Conservation (phyloP, 1,140 invertebrate genomes). For the Macrobrachium nipponense region DNA sequence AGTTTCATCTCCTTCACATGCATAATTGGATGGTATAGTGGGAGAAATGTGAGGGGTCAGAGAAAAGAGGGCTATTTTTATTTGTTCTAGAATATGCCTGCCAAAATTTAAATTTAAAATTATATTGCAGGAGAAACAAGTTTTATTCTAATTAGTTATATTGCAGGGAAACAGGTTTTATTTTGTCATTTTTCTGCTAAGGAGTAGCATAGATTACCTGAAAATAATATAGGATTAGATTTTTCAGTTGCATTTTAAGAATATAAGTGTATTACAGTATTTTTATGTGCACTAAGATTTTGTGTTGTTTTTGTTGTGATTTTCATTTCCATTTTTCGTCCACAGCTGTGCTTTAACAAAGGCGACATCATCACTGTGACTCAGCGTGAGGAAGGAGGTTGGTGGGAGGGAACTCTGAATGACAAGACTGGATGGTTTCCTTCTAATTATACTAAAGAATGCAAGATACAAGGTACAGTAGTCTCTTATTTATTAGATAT, state of each 20-base stretch:
- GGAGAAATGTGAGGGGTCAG: no score
- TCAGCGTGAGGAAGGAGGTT: slow-evolving; percentile 95
- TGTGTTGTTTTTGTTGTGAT: background rate
- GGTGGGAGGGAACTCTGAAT: slow-evolving; percentile 92
- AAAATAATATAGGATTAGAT: background rate
- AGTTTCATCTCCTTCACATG: no score
- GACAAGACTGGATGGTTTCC: slow-evolving; percentile 97
- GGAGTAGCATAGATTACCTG: no score
- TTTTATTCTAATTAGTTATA: no score
- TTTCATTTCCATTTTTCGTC: slow-evolving; percentile 63
- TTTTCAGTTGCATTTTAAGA: background rate
- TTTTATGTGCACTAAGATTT: no score
- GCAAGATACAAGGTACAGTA: slow-evolving; percentile 73
- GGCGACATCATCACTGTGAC: slow-evolving; percentile 97
- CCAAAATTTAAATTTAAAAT: no score
- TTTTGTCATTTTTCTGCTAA: no score
- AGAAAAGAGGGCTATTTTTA: no score
- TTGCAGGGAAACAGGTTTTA: no score
- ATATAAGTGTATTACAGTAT: background rate
- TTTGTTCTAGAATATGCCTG: no score
- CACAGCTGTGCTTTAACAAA: slow-evolving; percentile 92
- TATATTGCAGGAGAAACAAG: no score
- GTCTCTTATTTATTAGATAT: slow-evolving; percentile 66
- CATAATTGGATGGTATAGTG: no score
- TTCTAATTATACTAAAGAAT: slow-evolving; percentile 95